Evolutionary conservation across 2,888 invertebrate genomes (phyloP).

Genomic region (Chydorus sphaericus): DNA sequence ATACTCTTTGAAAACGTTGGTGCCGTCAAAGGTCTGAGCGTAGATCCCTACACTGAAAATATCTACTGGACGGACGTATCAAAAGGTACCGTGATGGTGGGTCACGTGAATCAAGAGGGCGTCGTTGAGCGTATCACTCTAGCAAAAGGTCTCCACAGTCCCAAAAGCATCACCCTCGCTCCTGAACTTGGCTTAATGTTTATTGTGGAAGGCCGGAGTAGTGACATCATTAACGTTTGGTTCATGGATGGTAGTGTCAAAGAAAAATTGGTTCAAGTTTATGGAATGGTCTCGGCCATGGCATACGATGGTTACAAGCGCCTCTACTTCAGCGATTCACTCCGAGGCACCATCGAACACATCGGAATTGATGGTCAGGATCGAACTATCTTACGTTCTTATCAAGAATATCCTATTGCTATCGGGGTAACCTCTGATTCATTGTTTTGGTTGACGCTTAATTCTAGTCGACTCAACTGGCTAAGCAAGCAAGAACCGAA

Average conservation of each 20-base stretch:
- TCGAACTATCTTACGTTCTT: background rate
- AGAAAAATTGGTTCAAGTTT: constrained; percentile 30
- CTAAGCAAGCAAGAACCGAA: background rate
- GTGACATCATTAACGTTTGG: constrained; percentile 42
- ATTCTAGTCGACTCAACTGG: background rate
- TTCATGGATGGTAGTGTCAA: constrained; percentile 47
- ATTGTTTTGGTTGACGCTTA: background rate
- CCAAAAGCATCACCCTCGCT: constrained; percentile 1
- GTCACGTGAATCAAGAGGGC: background rate
- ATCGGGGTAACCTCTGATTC: background rate
- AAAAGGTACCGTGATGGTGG: constrained; percentile 45
- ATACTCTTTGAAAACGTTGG: constrained; percentile 33
- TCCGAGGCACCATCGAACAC: background rate
- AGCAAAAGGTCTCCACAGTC: background rate
- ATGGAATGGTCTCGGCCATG: constrained; percentile 20
- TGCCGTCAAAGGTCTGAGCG: constrained; percentile 41
- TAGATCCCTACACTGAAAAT: constrained; percentile 20
- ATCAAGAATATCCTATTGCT: background rate
- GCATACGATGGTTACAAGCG: background rate
- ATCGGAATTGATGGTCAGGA: background rate
- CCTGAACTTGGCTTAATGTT: background rate
- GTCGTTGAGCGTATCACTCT: background rate
- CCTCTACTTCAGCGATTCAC: constrained; percentile 1
- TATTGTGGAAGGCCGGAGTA: background rate
- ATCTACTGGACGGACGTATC: constrained; percentile 55